Evolutionary conservation across 2,888 invertebrate species (phyloP), one percentile per base, ranked within the genome.

Genomic region (Ornithoptera priamus): DNA sequence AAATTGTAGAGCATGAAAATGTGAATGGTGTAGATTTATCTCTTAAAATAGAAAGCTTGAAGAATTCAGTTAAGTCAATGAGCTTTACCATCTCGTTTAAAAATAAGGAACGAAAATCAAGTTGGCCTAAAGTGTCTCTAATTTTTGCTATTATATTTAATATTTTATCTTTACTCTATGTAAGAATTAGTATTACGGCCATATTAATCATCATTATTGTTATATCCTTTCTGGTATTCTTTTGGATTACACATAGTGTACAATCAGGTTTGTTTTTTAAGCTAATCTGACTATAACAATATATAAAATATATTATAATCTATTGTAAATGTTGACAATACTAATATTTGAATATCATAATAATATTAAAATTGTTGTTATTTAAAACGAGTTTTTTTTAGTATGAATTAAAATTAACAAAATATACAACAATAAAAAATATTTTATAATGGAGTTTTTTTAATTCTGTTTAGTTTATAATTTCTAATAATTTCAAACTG

Each of bases 171-270:
- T 74, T 90, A 36, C 77, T 76, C 62, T 90, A 84, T 65, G 76
- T 89, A 36, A 80, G 82, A 39, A 86, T 91, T 70, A 89, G 84
- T 81, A 20, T 89, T n/a, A 86, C 83, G 36, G 80, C 85, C 50
- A 79, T 87, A 63, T 74, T 82, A 65, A 75, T 89, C 22, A 89
- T 88, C 71, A 72, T 89, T 64, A 82, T 86, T 72, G 84, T 88
- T 17, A 77, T 88, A 72, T 82, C 86, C 1, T 86, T 88, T 69
- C 74, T 92, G 22, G 75, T 86, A 5, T 86, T 88, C 72, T 89
- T 92, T 76, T 92, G 91, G 91, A 78, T 92, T 30, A 89, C 90
- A 6, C 89, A 91, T 72, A 89, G 86, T 78, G 92, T 92, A 60
- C 90, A 92, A 71, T 88, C 90, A 82, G 92, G 92, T 91, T 69